Evolutionary conservation across 2,797 vertebrate species (phyloP), one percentile per base, ranked within the genome.

Genomic region (Lepus oiostolus): DNA sequence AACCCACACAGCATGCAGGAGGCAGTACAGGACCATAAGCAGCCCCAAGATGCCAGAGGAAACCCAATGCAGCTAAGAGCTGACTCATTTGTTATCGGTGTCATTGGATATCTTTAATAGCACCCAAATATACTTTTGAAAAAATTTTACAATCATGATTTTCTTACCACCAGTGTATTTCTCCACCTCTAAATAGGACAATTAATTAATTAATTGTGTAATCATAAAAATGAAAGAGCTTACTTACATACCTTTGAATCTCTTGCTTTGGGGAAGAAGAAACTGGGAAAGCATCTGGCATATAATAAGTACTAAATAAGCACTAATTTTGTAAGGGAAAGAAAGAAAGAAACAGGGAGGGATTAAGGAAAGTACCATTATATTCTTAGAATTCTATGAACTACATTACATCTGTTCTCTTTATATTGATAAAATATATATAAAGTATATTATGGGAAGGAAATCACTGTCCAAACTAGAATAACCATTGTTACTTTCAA

Each of bases 161-260:
- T 70, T 87, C 85, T 97, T 72, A 70, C 2, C 47, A 93, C 14
- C 4, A 24, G 71, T 86, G 14, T 89, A 86, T 92, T 93, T 88
- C 58, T 71, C 35, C 4, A 58, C 17, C 62, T 71, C 80, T 91
- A 52, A 92, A 93, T 95, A 68, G 7, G 9, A 8, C 22, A 75
- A 22, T 47, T 42, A 32, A 30, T 75, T 72, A 95, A 90, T n/a
- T 22, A 90, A 93, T 88, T 2, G 7, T 22, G 7, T 60, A 62
- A 68, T 81, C 90, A 70, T 83, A 96, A 90, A 88, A 79, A 80
- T 21, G 63, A 3, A 93, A 88, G 11, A 80, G 11, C 12, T 50
- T 88, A 68, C 75, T 87, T 38, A 19, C 21, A 9, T 11, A 76
- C 82, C 24, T 94, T 85, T 67, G 38, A 9, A 26, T 50, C 63